A percentile compares a stretch with the other conserved stretches of the same genome.
These are phyloP conservation scores for Morone chrysops DNA, from an alignment of 2,113 vertebrate genomes.

Conservation along the genomic window DNA sequence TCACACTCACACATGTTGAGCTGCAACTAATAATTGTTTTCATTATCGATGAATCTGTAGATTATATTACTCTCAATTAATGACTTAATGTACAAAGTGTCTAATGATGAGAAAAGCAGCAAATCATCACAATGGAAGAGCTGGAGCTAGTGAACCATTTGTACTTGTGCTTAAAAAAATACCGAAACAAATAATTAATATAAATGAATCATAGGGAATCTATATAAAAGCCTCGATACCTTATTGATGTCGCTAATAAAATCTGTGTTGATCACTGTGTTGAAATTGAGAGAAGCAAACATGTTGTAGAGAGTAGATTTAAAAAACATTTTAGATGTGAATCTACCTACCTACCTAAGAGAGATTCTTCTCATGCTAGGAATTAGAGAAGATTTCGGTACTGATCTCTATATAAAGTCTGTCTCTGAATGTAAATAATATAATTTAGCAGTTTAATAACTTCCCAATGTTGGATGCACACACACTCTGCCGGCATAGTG, in stretches of 20 bases:
- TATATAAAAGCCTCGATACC: neutral
- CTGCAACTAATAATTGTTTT: neutral
- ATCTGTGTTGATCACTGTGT: neutral
- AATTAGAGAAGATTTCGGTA: neutral
- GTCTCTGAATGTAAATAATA: slow-evolving; percentile 43
- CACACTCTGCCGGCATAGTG: slow-evolving; percentile 37
- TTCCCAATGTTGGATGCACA: slow-evolving; percentile 17
- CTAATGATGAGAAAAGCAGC: neutral
- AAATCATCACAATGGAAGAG: neutral
- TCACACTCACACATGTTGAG: too few species aligned
- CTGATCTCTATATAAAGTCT: slow-evolving; percentile 1
- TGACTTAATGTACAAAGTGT: neutral
- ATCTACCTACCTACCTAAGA: neutral
- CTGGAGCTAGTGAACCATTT: neutral
- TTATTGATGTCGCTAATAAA: neutral
- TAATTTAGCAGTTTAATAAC: slow-evolving; percentile 34
- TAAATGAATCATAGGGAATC: neutral
- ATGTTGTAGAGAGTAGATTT: neutral
- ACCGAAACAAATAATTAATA: neutral
- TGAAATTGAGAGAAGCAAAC: neutral
- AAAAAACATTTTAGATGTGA: neutral
- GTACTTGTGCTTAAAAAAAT: neutral
- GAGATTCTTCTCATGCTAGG: neutral
- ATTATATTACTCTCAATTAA: neutral
- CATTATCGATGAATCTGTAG: neutral